phyloP scores from a whole-genome alignment of 2,888 invertebrate genomes.

The Pachymerium ferrugineum region DNA sequence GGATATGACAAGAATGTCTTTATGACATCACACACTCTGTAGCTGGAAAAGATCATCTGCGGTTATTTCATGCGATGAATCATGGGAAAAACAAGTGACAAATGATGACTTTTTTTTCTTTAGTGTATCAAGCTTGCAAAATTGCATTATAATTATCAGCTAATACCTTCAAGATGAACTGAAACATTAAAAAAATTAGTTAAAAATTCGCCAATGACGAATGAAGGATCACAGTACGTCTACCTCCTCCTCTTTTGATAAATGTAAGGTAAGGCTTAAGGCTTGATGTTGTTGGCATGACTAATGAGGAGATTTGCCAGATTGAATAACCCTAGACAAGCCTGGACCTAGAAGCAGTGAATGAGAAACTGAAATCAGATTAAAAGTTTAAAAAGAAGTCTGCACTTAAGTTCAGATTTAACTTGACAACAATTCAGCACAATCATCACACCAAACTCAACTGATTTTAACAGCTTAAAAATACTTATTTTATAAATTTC shows the following conservation, averaged over 20 bases:
- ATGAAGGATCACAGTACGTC: not conserved
- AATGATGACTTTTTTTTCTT: not conserved
- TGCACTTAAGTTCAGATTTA: no score
- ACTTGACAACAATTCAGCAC: not conserved
- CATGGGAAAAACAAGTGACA: constrained; percentile 1
- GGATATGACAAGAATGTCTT: constrained; percentile 27
- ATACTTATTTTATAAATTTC: no score
- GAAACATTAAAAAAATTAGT: not conserved
- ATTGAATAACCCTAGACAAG: constrained; percentile 10
- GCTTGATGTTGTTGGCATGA: constrained; percentile 22
- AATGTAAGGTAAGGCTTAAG: constrained; percentile 21
- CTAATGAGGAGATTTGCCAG: constrained; percentile 20
- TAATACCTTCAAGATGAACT: no score
- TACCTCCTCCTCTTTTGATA: not conserved
- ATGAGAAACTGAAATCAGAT: constrained; percentile 5
- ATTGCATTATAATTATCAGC: no score
- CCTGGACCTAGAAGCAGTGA: constrained; percentile 1
- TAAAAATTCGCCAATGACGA: not conserved
- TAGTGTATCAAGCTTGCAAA: no score
- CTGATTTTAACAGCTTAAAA: no score
- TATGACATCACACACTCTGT: constrained; percentile 11
- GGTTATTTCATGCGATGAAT: constrained; percentile 16
- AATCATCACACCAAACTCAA: not conserved
- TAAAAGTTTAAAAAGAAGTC: not conserved
- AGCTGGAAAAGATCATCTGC: constrained; percentile 24